Conservation (phyloP, 2,113 vertebrate genomes). For the Spermophilus dauricus region DNA sequence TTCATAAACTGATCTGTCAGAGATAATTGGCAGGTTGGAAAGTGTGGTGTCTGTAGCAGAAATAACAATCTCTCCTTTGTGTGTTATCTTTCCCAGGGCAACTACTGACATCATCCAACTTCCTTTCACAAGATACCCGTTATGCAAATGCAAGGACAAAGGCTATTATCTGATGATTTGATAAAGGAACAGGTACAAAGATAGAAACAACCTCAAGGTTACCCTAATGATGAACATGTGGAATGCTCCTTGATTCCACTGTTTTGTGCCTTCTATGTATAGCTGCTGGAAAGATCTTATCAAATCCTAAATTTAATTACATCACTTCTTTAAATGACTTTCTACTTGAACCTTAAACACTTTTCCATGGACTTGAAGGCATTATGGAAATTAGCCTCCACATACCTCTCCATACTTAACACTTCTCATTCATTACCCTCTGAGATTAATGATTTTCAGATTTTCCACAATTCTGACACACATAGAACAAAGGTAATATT, state of each 20-base stretch:
- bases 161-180: not conserved
- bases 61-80: not conserved
- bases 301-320: not conserved
- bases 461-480: not conserved
- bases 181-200: not conserved
- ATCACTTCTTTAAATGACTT: not conserved
- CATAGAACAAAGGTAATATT: not conserved
- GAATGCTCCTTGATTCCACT: not conserved
- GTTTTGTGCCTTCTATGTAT: not conserved
- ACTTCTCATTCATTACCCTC: not conserved
- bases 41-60: not conserved
- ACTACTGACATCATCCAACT: not conserved
- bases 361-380: not conserved
- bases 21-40: slow-evolving; percentile 6
- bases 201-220: not conserved
- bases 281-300: not conserved
- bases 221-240: not conserved
- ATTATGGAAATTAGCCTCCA: not conserved
- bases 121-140: not conserved
- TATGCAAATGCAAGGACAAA: not conserved
- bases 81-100: not conserved
- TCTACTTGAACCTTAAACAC: not conserved
- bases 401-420: not conserved
- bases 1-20: slow-evolving; percentile 47
- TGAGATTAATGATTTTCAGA: not conserved